phyloP scores from a whole-genome alignment of 2,113 vertebrate genomes.

The Pygoscelis adeliae region DNA sequence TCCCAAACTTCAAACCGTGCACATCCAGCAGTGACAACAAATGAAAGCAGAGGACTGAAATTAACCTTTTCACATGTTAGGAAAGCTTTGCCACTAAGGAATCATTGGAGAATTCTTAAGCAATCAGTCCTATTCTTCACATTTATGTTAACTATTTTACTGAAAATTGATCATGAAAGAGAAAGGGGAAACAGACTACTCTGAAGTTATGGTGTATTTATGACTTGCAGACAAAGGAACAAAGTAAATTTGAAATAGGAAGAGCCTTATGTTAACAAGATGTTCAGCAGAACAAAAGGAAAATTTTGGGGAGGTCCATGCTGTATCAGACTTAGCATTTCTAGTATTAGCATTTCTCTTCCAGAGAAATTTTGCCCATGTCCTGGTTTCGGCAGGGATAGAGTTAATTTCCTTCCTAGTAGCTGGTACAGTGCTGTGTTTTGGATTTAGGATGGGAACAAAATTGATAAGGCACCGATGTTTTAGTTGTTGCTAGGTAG shows the following conservation, averaged over 20 bases:
- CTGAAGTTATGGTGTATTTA: neutral
- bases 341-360: neutral
- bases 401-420: too few relatives aligned
- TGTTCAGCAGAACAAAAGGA: neutral
- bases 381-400: too few relatives aligned
- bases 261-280: neutral
- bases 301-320: fast-evolving
- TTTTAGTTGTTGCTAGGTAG: too few relatives aligned
- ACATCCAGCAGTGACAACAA: neutral
- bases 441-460: too few relatives aligned
- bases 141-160: neutral
- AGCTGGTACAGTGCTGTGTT: too few relatives aligned
- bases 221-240: neutral
- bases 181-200: neutral
- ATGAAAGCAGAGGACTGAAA: neutral
- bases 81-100: neutral
- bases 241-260: neutral
- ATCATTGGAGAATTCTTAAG: neutral
- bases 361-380: neutral
- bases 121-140: neutral
- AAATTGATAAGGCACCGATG: too few relatives aligned
- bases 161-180: neutral
- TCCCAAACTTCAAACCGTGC: neutral
- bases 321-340: neutral
- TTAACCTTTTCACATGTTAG: neutral